These are phyloP conservation scores for Drosophila lini DNA, from an alignment of 1,140 invertebrate species.

Conservation along the genomic window DNA sequence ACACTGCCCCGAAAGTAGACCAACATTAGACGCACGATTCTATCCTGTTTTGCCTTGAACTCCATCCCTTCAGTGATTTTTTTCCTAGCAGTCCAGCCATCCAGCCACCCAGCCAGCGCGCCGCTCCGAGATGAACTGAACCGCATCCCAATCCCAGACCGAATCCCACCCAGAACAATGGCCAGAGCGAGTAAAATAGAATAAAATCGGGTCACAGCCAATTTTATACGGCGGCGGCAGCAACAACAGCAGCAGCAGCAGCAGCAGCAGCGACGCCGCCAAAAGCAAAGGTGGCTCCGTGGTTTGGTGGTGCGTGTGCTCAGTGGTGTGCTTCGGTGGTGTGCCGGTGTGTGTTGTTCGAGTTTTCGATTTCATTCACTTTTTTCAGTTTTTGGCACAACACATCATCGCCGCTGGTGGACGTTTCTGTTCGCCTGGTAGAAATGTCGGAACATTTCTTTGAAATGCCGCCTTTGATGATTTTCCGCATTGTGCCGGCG, in stretches of 20 bases:
- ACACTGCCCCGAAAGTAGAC: conserved; percentile 21
- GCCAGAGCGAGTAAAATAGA: conserved; percentile 46
- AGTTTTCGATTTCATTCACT: conserved; percentile 72
- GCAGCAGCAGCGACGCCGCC: conserved; percentile 29
- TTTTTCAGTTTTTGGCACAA: conserved; percentile 65
- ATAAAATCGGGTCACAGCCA: conserved; percentile 79
- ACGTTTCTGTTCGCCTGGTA: conserved; percentile 74
- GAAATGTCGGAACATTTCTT: conserved; percentile 79
- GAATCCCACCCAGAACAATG: conserved; percentile 28
- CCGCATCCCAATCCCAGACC: conserved; percentile 4
- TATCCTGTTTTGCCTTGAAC: conserved; percentile 8
- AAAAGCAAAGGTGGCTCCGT: conserved; percentile 47
- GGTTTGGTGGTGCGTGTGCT: conserved; percentile 38
- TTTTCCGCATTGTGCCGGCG: conserved; percentile 72
- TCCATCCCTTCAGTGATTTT: conserved; percentile 37
- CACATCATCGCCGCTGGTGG: conserved; percentile 60
- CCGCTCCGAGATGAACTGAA: conserved; percentile 9
- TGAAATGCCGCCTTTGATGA: conserved; percentile 82
- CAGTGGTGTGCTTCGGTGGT: conserved; percentile 20
- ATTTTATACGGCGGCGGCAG: conserved; percentile 63
- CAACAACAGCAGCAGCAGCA: conserved; percentile 16
- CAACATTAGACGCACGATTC: conserved; percentile 36
- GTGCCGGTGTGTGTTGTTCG: conserved; percentile 36
- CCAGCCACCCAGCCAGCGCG: not conserved
- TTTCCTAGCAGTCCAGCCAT: conserved; percentile 15